Evolutionary conservation across 2,113 vertebrate genomes (phyloP).

Genomic region (Chaetodon trifascialis): DNA sequence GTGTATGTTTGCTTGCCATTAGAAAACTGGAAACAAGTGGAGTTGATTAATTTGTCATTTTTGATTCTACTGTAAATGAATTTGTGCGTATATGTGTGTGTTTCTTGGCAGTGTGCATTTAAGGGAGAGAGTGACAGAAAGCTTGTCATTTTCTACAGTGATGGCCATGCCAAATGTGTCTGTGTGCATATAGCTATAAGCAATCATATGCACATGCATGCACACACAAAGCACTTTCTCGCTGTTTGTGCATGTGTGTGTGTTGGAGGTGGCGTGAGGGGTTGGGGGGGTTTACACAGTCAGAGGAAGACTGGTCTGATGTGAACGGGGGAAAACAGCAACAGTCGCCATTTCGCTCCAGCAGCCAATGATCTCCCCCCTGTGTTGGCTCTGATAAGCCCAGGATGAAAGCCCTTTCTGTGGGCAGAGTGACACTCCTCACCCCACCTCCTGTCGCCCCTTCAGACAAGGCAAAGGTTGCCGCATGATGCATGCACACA

Average conservation of each 20-base stretch:
- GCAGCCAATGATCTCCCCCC: constrained; percentile 73
- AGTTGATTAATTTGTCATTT: background rate
- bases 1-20: background rate
- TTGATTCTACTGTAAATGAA: background rate
- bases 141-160: background rate
- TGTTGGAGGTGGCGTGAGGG: background rate
- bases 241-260: constrained; percentile 12
- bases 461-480: constrained; percentile 43
- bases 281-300: constrained; percentile 59
- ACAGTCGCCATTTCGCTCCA: constrained; percentile 82
- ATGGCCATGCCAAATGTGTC: background rate
- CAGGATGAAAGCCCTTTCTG: constrained; percentile 82
- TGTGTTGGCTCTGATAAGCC: constrained; percentile 90
- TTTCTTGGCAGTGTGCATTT: background rate
- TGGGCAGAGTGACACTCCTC: constrained; percentile 74
- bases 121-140: background rate
- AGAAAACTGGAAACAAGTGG: background rate
- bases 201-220: background rate
- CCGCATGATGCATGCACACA: constrained; percentile 35
- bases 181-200: constrained; percentile 23
- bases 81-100: background rate
- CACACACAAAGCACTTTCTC: background rate
- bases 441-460: constrained; percentile 24
- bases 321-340: constrained; percentile 61
- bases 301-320: constrained; percentile 52